phyloP scores from a whole-genome alignment of 2,113 vertebrate genomes.

The Actenoides lindsayi region DNA sequence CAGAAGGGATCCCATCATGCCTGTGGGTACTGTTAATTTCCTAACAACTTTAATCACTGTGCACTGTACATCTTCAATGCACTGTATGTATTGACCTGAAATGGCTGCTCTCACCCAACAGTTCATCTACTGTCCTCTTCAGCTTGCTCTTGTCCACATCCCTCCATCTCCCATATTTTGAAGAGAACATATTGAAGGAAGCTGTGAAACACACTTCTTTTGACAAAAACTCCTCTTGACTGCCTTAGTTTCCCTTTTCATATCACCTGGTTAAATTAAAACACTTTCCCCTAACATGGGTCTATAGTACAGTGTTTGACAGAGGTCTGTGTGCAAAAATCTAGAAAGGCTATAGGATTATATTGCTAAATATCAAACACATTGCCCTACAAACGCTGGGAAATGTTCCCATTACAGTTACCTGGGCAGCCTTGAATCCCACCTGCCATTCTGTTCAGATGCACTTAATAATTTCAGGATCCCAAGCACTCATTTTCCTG shows the following conservation, averaged over 20 bases:
- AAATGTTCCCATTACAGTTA: neutral
- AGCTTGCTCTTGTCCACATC: neutral
- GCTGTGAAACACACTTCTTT: neutral
- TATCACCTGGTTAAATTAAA: neutral
- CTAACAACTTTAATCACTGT: accelerated
- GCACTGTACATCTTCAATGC: neutral
- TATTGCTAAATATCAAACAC: neutral
- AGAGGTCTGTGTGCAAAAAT: neutral
- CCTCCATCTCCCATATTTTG: neutral
- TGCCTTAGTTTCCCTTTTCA: neutral
- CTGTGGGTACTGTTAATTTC: neutral
- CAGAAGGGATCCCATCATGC: neutral
- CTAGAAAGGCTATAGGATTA: neutral
- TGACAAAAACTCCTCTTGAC: neutral
- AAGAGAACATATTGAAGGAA: neutral
- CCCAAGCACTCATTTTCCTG: neutral
- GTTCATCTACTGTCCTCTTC: neutral
- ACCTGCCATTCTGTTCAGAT: neutral
- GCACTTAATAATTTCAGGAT: neutral
- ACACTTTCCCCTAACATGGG: neutral
- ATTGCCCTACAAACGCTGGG: neutral
- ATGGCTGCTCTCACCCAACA: neutral
- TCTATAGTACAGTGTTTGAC: neutral
- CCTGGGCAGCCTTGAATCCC: neutral
- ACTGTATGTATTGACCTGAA: neutral